A percentile compares a stretch with the other conserved stretches of the same genome.
Evolutionary conservation across 2,113 vertebrate genomes (phyloP).

Genomic region (Ceratotherium simum): DNA sequence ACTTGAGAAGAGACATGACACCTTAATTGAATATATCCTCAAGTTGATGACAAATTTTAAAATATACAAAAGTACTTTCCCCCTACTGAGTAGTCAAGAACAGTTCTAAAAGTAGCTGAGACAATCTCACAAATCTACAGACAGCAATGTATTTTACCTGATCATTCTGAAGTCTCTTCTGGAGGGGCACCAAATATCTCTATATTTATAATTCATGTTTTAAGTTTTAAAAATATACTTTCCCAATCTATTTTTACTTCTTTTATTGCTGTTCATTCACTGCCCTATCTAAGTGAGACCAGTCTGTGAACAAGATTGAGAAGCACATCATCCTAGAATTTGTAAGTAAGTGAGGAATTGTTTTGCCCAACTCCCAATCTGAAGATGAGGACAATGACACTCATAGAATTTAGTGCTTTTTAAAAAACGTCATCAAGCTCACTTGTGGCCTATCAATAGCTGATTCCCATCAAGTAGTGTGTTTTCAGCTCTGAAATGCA

Average conservation of each 20-base stretch:
- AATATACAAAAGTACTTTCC: conserved; percentile 76
- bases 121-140: not conserved
- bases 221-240: not conserved
- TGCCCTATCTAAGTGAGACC: not conserved
- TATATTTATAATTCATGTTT: conserved; percentile 10
- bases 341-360: not conserved
- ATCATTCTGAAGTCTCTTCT: conserved; percentile 40
- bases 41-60: conserved; percentile 79
- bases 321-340: not conserved
- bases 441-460: not conserved
- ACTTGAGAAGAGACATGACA: conserved; percentile 82
- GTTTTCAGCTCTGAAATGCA: not conserved
- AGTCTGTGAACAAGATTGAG: not conserved
- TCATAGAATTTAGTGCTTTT: not conserved
- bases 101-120: conserved; percentile 78
- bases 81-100: conserved; percentile 53
- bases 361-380: not conserved
- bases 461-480: not conserved
- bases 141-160: not conserved
- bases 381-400: not conserved
- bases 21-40: conserved; percentile 83
- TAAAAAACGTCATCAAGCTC: not conserved
- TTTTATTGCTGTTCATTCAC: not conserved
- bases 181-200: not conserved
- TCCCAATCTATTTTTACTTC: not conserved